Base-by-base conservation (phyloP, 23 tunicate species). In the Clavelina lepadiformis region DNA sequence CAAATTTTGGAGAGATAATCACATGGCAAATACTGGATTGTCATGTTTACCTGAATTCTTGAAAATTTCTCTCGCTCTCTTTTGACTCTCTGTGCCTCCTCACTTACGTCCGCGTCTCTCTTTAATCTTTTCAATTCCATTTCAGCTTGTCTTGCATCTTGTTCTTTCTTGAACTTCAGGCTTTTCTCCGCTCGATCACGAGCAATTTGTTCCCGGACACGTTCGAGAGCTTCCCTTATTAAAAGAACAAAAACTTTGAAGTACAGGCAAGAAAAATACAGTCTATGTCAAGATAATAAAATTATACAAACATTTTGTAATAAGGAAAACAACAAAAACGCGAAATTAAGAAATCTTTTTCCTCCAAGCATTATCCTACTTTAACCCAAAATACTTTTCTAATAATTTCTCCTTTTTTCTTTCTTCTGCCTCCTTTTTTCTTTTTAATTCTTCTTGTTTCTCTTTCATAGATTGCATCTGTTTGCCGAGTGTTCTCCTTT, bases 11-110 rank as follows among this genome's bases (percentile, higher is more conserved):
- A 18, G 15, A 11, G 18, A 11, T 44, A 11, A 11, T 13, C 50
- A 11, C 18, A 44, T 44, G 15, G 18, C 18, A 44, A 11, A 11
- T 44, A 44, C 18, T 11, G 18, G 50, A 11, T 44, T 44, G 13
- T n/a, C n/a, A n/a, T n/a, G n/a, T 4, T 35, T 65, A 81, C 88
- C 60, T 81, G 88, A 27, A 81, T 29, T 38, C 88, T 30, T 30
- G 79, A 36, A 3, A 61, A 30, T 37, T 61, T 74, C 23, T 64
- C 50, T 35, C 71, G 28, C 0, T 60, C 33, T 3, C 33, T n/a
- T 0, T 38, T 25, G 0, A 5, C 28, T 63, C 44, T 27, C 26
- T 64, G 44, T 28, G 64, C 57, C 52, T 46, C 36, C 24, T 54
- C 79, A 33, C 61, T 61, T 38, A 36, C 59, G 28, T 59, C 5